These are phyloP conservation scores for Drosophila subpulchrella DNA, from an alignment of 1,140 invertebrate genomes.

Conservation along the genomic window DNA sequence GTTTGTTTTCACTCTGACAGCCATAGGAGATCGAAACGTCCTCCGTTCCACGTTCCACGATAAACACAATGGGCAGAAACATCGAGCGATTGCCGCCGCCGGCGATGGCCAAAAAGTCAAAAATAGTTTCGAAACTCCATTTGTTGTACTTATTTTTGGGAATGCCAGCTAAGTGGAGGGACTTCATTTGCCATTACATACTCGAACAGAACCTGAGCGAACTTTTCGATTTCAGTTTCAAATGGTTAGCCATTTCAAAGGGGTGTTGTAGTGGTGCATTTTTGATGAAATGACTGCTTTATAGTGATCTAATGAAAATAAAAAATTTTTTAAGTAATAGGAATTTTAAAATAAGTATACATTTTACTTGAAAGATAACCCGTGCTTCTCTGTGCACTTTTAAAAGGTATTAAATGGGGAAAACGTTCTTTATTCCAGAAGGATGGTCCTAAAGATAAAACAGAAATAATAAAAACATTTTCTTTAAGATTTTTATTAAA, in stretches of 20 bases:
- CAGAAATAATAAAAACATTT: too few species aligned
- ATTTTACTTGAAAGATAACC: too few species aligned
- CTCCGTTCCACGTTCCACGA: conserved; percentile 12
- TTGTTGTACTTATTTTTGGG: conserved; percentile 66
- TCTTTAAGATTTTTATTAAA: too few species aligned
- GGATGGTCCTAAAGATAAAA: too few species aligned
- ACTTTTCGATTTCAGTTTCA: conserved; percentile 18
- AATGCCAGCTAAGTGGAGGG: conserved; percentile 47
- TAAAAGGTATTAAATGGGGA: too few species aligned
- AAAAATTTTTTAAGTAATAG: too few species aligned
- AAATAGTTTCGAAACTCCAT: conserved; percentile 78
- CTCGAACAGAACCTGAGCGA: conserved; percentile 11
- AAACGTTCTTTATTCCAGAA: too few species aligned
- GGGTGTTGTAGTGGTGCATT: neutral
- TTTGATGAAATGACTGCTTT: neutral
- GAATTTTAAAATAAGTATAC: too few species aligned
- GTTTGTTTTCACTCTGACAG: conserved; percentile 81
- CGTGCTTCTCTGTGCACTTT: too few species aligned
- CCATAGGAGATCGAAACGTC: conserved; percentile 54
- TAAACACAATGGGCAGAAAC: conserved; percentile 54
- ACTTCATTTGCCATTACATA: conserved; percentile 42
- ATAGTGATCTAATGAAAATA: neutral
- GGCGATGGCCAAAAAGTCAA: conserved; percentile 70
- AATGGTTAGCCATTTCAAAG: conserved; percentile 15
- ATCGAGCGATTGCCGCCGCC: conserved; percentile 38